phyloP scores from a whole-genome alignment of 2,888 invertebrate species.

The Agrochola litura region DNA sequence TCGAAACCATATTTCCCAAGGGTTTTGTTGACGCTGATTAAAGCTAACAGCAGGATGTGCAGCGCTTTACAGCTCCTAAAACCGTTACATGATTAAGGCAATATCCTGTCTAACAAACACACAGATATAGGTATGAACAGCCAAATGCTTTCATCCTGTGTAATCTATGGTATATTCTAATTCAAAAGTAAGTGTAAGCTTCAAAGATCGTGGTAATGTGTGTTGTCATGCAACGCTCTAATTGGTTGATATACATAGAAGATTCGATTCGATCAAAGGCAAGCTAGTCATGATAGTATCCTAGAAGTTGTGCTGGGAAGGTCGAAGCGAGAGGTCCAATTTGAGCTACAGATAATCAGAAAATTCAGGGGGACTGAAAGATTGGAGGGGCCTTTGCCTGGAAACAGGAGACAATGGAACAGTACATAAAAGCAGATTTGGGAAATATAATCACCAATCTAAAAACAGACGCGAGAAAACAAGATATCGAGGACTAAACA shows the following conservation, averaged over 20 bases:
- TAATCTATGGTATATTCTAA: background rate
- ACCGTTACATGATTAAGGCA: conserved; percentile 2
- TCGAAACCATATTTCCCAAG: background rate
- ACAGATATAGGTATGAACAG: too few species aligned
- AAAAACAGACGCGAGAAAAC: background rate
- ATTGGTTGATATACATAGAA: background rate
- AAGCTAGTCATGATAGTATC: background rate
- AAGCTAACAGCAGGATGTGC: background rate
- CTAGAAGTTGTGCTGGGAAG: background rate
- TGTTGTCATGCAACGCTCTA: background rate
- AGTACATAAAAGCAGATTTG: background rate
- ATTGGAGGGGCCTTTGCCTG: background rate
- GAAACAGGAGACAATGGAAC: background rate
- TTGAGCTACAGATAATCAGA: background rate
- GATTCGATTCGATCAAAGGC: background rate
- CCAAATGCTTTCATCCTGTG: background rate
- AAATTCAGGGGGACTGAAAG: background rate
- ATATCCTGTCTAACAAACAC: conserved; percentile 1
- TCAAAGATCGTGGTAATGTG: background rate
- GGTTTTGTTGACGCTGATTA: background rate
- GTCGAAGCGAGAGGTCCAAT: background rate
- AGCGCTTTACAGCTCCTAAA: background rate
- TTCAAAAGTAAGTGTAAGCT: background rate
- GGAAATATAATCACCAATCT: background rate
- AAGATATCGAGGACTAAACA: background rate